Evolutionary conservation across 2,797 vertebrate species (phyloP).

Genomic region (Callimico goeldii): DNA sequence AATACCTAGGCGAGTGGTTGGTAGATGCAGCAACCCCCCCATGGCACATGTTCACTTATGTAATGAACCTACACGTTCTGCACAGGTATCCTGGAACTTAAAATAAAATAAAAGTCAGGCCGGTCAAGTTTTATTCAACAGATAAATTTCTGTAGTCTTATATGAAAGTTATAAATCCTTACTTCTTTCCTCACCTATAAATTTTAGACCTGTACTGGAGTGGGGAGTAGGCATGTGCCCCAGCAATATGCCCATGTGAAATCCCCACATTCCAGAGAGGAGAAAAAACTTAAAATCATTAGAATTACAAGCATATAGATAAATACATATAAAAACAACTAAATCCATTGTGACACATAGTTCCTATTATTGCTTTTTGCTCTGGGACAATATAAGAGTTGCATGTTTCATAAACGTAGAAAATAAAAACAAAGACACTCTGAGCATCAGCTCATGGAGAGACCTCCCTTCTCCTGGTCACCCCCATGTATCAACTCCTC

Average conservation of each 20-base stretch:
- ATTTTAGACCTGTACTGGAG: not conserved
- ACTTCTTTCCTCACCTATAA: not conserved
- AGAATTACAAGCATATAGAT: not conserved
- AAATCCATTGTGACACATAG: not conserved
- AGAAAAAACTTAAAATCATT: not conserved
- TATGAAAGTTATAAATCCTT: not conserved
- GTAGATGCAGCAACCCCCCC: too few species aligned
- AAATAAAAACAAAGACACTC: not conserved
- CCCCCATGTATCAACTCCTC: too few species aligned
- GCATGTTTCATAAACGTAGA: not conserved
- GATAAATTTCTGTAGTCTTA: not conserved
- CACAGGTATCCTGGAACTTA: too few species aligned
- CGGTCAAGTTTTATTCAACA: not conserved
- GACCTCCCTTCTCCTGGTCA: not conserved
- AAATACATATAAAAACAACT: not conserved
- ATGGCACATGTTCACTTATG: too few species aligned
- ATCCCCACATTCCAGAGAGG: not conserved
- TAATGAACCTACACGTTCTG: too few species aligned
- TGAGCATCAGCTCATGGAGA: not conserved
- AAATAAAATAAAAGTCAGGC: too few species aligned
- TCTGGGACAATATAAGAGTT: not conserved
- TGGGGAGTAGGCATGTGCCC: not conserved
- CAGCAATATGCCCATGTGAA: not conserved
- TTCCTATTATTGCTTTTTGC: not conserved
- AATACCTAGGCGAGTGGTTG: too few species aligned